Percentiles rank a stretch among this genome's conserved stretches.
phyloP scores from a whole-genome alignment of 2,888 invertebrate species.

The Colletes collaris region DNA sequence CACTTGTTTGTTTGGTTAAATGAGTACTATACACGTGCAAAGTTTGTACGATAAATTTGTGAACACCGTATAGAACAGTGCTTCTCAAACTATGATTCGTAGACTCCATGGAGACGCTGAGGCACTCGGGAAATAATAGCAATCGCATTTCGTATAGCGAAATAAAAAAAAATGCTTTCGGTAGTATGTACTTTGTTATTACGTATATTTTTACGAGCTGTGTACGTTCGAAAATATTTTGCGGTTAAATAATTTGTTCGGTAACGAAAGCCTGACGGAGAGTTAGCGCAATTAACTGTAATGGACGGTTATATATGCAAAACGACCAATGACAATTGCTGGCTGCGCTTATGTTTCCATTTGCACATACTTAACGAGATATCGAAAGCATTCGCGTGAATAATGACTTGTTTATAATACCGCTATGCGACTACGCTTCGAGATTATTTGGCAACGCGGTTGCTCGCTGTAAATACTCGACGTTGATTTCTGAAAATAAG shows the following conservation, averaged over 20 bases:
- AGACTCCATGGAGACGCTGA: too few relatives aligned
- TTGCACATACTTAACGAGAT: slow-evolving; percentile 40
- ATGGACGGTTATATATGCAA: slow-evolving; percentile 5
- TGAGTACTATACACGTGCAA: neutral
- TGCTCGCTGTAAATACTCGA: slow-evolving; percentile 20
- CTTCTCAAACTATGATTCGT: too few relatives aligned
- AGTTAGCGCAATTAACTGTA: neutral
- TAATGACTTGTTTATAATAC: slow-evolving; percentile 54
- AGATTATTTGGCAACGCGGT: slow-evolving; percentile 42
- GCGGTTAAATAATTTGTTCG: too few relatives aligned
- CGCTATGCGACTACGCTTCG: slow-evolving; percentile 44
- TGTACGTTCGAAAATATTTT: too few relatives aligned
- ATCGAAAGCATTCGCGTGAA: slow-evolving; percentile 32
- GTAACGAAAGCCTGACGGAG: neutral
- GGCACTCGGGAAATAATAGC: too few relatives aligned
- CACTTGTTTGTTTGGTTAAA: too few relatives aligned
- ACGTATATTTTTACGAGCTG: too few relatives aligned
- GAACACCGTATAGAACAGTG: neutral
- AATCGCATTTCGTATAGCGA: too few relatives aligned
- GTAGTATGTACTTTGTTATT: too few relatives aligned
- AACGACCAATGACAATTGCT: slow-evolving; percentile 18
- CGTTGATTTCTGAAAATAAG: neutral
- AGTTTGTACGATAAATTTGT: neutral
- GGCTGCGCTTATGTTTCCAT: slow-evolving; percentile 22
- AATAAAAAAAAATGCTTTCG: too few relatives aligned